phyloP scores from a whole-genome alignment of 2,888 invertebrate species.

The Chaetoderma sp. region DNA sequence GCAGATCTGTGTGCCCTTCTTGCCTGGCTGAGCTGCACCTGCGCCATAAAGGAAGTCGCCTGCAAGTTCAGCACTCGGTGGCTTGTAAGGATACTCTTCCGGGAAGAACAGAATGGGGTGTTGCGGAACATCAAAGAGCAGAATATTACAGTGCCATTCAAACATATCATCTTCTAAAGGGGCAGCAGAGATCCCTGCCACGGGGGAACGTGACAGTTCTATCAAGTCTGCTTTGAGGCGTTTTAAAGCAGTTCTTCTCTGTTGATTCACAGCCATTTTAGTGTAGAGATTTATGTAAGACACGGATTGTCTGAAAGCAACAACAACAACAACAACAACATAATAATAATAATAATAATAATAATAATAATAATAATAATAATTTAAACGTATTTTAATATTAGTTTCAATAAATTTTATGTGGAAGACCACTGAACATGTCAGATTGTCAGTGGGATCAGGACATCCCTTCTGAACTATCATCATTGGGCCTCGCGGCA shows the following conservation, averaged over 20 bases:
- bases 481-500: too few relatives aligned
- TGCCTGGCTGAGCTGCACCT: background rate
- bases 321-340: too few relatives aligned
- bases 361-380: too few relatives aligned
- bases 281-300: too few relatives aligned
- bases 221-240: background rate
- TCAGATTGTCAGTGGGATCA: too few relatives aligned
- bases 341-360: too few relatives aligned
- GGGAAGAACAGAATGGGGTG: background rate
- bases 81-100: background rate
- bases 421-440: too few relatives aligned
- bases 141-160: background rate
- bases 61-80: background rate
- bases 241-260: background rate
- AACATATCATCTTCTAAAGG: background rate
- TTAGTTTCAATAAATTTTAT: too few relatives aligned
- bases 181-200: background rate
- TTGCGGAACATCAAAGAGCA: background rate
- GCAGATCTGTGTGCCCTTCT: background rate
- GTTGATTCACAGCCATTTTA: background rate
- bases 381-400: too few relatives aligned
- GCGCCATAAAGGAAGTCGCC: background rate
- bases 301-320: too few relatives aligned
- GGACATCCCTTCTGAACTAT: too few relatives aligned
- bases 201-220: background rate